Base-by-base conservation (phyloP, 1,140 invertebrate species). In the Teleogryllus occipitalis region DNA sequence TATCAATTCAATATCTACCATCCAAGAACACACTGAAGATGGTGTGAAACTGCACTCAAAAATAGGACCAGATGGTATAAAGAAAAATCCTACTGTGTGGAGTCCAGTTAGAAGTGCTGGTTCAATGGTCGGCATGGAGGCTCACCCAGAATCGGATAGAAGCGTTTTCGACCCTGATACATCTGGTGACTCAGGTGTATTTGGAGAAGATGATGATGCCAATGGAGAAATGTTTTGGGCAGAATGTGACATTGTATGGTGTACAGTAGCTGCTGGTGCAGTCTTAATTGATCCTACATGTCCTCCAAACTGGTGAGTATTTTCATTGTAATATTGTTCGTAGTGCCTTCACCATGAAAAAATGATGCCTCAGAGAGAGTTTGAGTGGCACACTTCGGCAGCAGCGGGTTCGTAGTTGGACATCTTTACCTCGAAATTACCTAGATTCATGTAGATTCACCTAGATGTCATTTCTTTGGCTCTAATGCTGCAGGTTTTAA, bases 91-190 rank as follows among this genome's bases (percentile, higher is more conserved):
- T 49, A 89, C 92, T 83, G 93, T 93, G 27, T 95, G 93, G 93
- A 94, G 93, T 84, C 93, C 94, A 18, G 92, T 95, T 15, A 90
- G 93, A 82, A 94, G 93, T 81, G 93, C 94, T 15, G 93, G 94
- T 8, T 95, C 93, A 49, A 91, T 95, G 49, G 89, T 92, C 21
- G 80, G 80, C 14, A 78, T 78, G 73, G 80, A 81, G 65, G 93
- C 92, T 47, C 93, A 94, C 85, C 93, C 93, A 15, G 93, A 94
- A 85, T 92, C 91, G 79, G 93, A 95, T 84, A 93, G 91, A 78
- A 92, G 92, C 84, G 90, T 93, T 10, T 93, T 94, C 86, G 93
- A 94, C 86, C 89, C 91, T 27, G 93, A 90, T 82, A 87, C 87
- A 76, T 89, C 88, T 48, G 86, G 88, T 47, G 90, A 94, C 85